A percentile compares a stretch with the other conserved stretches of the same genome.
Evolutionary conservation across 2,797 vertebrate species (phyloP).

Genomic region (Heterohyrax brucei): DNA sequence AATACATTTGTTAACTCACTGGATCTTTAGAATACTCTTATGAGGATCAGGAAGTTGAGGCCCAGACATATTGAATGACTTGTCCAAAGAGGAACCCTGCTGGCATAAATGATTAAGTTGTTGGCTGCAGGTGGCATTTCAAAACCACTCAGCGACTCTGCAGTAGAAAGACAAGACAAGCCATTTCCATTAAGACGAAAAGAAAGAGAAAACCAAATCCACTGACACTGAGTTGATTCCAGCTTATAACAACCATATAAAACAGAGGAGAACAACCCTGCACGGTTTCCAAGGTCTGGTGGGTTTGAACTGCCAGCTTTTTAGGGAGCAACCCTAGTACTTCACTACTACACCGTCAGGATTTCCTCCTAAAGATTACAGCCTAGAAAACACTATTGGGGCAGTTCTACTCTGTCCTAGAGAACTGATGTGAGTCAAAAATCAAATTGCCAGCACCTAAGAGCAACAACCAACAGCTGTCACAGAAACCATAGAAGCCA

Average conservation of each 20-base stretch:
- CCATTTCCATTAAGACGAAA: not conserved
- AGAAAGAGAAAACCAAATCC: no score
- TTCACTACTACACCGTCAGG: no score
- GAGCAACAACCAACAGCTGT: not conserved
- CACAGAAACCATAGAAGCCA: not conserved
- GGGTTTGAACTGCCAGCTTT: no score
- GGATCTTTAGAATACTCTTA: conserved; percentile 10
- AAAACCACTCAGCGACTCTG: not conserved
- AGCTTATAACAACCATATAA: no score
- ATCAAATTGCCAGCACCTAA: not conserved
- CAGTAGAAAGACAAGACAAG: not conserved
- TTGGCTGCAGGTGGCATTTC: not conserved
- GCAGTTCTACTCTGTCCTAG: not conserved
- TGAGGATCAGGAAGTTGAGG: conserved; percentile 49
- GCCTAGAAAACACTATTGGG: not conserved
- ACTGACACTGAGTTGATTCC: no score
- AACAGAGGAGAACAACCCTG: no score
- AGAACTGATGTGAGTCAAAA: not conserved
- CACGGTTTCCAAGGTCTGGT: no score
- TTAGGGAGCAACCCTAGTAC: no score
- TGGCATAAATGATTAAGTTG: not conserved
- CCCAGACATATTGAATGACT: not conserved
- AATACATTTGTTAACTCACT: conserved; percentile 23
- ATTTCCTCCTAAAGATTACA: not conserved
- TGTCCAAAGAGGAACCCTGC: not conserved